Base-by-base conservation (phyloP, 2,797 vertebrate genomes). In the Pseudomugil gertrudae region DNA sequence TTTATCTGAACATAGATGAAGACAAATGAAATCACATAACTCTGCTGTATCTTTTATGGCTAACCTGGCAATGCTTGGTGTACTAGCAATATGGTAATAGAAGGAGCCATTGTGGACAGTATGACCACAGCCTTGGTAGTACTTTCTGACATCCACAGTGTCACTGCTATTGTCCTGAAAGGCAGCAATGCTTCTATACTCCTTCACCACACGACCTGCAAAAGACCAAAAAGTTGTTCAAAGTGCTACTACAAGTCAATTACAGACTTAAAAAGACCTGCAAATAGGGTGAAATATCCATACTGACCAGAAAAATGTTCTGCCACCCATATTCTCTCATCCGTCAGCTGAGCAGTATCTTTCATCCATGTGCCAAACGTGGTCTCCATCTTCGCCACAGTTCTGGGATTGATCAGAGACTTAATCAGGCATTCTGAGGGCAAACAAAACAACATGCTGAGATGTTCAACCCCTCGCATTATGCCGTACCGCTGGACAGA, bases 351-450 rank as follows among this genome's bases (percentile, higher is more conserved):
- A 15, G 93, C 92, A 0, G 95, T 92, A 85, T 99, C 97, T 72
- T 88, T 92, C 93, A 98, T 96, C 97, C 97, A 99, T 0, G 96
- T 91, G 53, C 98, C 98, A 67, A 96, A 99, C 0, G 96, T 98
- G 79, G 87, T 93, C 54, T 87, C 90, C 36, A 96, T 93, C 62
- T 94, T 96, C 0, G 93, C 85, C 30, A 98, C 87, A 35, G 94
- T 94, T 9, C 88, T 85, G 52, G 95, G 95, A 56, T 94, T 96
- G 87, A 95, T 95, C 51, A 99, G 91, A 9, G 95, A 95, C 10
- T 83, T 91, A 23, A 99, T 95, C 26, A 94, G 83, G 67, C 95
- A 93, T 62, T 95, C 98, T 99, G 69, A 30, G n/a, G 29, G 23
- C 75, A 81, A 66, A 79, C 32, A 32, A 53, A 26, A 68, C 47